Conservation (phyloP, 2,888 invertebrate species). For the Drosophila barbarae region DNA sequence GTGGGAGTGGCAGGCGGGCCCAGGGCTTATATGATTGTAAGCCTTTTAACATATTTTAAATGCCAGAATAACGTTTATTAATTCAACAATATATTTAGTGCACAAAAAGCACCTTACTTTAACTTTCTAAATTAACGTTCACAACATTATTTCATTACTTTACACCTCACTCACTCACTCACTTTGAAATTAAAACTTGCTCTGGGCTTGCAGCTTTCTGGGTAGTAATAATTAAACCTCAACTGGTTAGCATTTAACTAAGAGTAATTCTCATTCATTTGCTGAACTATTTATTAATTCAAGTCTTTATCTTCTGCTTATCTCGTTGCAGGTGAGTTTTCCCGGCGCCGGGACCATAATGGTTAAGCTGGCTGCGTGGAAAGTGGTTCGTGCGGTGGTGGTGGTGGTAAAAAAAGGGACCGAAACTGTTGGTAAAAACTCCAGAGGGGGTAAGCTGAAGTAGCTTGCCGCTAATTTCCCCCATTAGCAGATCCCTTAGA, state of each 20-base stretch:
- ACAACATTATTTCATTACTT: neutral
- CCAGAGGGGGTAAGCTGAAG: neutral
- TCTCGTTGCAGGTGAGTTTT: constrained; percentile 38
- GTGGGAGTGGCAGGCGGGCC: neutral
- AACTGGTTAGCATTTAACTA: constrained; percentile 27
- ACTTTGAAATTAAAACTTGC: neutral
- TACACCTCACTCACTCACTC: neutral
- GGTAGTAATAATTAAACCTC: constrained; percentile 30
- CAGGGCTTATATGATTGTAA: neutral
- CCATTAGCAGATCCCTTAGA: constrained; percentile 41
- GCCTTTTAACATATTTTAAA: neutral
- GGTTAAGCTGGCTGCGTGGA: constrained; percentile 11
- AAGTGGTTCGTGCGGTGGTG: neutral
- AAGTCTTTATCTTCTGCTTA: constrained; percentile 35
- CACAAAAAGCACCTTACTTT: neutral
- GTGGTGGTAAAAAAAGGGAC: no score
- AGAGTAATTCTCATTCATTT: constrained; percentile 33
- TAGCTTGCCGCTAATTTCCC: constrained; percentile 39
- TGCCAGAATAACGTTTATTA: neutral
- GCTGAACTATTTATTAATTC: constrained; percentile 36
- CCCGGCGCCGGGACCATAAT: constrained; percentile 1
- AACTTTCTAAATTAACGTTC: neutral
- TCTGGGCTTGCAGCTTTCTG: neutral
- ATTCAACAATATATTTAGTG: neutral
- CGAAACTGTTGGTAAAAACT: neutral